Conservation (phyloP, 2,113 vertebrate species). For the Saccopteryx leptura region DNA sequence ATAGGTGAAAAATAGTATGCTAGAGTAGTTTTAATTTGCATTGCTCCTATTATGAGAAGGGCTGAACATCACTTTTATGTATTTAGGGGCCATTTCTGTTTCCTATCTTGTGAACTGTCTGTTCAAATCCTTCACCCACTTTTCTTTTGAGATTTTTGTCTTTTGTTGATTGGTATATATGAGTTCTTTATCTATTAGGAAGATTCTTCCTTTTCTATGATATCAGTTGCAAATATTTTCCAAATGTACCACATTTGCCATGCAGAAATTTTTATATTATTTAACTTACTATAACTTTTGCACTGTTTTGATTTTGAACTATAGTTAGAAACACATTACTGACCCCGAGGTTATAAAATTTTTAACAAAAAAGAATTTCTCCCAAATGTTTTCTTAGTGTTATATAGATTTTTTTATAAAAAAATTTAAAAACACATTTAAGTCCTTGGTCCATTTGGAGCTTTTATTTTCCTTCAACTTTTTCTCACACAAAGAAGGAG, state of each 20-base stretch:
- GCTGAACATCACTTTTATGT: not conserved
- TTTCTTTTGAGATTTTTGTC: not conserved
- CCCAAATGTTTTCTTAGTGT: not conserved
- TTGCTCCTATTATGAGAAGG: not conserved
- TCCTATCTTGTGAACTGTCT: not conserved
- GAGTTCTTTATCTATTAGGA: not conserved
- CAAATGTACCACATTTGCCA: not conserved
- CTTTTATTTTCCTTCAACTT: not conserved
- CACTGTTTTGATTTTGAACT: constrained; percentile 31
- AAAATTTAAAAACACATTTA: not conserved
- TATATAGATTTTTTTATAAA: not conserved
- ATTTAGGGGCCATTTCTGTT: not conserved
- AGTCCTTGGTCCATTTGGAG: constrained; percentile 4
- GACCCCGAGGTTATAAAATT: not conserved
- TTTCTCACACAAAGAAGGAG: not conserved
- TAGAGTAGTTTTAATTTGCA: not conserved
- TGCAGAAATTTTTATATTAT: not conserved
- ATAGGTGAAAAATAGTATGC: not conserved
- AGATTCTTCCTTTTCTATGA: not conserved
- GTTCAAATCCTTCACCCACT: not conserved
- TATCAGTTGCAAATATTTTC: not conserved
- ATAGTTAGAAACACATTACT: not conserved
- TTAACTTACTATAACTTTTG: not conserved
- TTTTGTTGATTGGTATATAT: not conserved
- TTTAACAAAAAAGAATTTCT: constrained; percentile 9